These are phyloP conservation scores for Chloroclysta siterata DNA, from an alignment of 2,888 invertebrate genomes.

Conservation along the genomic window DNA sequence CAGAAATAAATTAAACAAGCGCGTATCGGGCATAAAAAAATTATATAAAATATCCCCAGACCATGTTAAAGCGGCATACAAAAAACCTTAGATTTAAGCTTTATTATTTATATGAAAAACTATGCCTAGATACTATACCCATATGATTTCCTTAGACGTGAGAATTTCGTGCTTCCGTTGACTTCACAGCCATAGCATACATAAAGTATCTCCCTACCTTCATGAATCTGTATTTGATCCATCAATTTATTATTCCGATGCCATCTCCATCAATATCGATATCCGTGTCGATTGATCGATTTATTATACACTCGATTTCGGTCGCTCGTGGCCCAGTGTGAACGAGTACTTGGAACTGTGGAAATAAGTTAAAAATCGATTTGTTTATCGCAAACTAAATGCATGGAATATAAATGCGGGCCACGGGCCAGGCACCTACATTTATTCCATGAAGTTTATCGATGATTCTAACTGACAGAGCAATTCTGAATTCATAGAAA, in stretches of 20 bases:
- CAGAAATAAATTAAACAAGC: too few species aligned
- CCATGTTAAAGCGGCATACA: too few species aligned
- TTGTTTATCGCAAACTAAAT: slow-evolving; percentile 24
- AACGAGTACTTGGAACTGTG: slow-evolving; percentile 26
- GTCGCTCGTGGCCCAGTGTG: slow-evolving; percentile 29
- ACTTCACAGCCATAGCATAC: background rate
- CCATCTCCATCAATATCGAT: slow-evolving; percentile 32
- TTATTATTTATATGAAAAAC: too few species aligned
- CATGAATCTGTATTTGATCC: slow-evolving; percentile 1
- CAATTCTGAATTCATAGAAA: slow-evolving; percentile 11
- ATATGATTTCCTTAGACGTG: too few species aligned
- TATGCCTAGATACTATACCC: too few species aligned
- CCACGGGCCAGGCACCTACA: background rate
- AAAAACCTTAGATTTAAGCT: too few species aligned
- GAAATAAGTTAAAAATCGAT: slow-evolving; percentile 32
- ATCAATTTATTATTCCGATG: slow-evolving; percentile 6
- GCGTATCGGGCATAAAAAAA: too few species aligned
- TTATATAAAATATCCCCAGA: too few species aligned
- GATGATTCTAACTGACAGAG: slow-evolving; percentile 1
- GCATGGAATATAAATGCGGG: slow-evolving; percentile 20
- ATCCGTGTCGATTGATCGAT: slow-evolving; percentile 35
- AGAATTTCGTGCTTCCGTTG: too few species aligned
- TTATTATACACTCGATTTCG: slow-evolving; percentile 38
- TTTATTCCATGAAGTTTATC: slow-evolving; percentile 16
- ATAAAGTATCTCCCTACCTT: background rate